Evolutionary conservation across 2,888 invertebrate genomes (phyloP), one percentile per base, ranked within the genome.

Genomic region (Folsomia manolachei): DNA sequence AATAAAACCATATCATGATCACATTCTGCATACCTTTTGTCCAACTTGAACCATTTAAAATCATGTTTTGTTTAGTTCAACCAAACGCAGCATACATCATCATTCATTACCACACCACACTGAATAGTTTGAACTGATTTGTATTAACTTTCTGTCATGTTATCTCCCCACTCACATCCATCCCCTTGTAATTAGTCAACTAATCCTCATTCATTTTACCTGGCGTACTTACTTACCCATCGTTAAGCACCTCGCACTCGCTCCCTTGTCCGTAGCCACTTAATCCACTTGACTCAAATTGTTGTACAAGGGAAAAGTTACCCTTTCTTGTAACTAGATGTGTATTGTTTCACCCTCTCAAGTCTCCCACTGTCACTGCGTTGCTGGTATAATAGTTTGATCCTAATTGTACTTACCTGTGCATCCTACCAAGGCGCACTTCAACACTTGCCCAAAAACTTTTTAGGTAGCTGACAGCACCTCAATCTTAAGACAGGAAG

Each of bases 111-210:
- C n/a, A n/a, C n/a, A n/a, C n/a, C n/a, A n/a, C 4, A 56, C 4
- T 56, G 11, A 56, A 56, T 14, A 56, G 56, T 66, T 27, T 67
- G n/a, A 24, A 67, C 67, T 56, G 24, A 67, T 26, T 56, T 67
- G 26, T 67, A 67, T 67, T 67, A 67, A 67, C 56, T 69, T 69
- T 64, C 61, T 72, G 64, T 69, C 69, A 60, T 53, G 64, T 62
- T 51, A 27, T 52, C 39, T 51, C 60, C 14, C 23, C 52, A 11
- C 27, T 60, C 68, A n/a, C 56, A 60, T 24, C 24, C 52, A 26
- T 60, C 39, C 23, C 26, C 14, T 25, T 69, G 61, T 56, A 60
- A 26, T 24, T 60, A 71, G 56, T 60, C 64, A 21, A 9, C 65
- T 27, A 25, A 39, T 26, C 61, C 53, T 52, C 70, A 27, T 11